Base-by-base conservation (phyloP, 2,797 vertebrate species). In the Tokudaia muenninki region DNA sequence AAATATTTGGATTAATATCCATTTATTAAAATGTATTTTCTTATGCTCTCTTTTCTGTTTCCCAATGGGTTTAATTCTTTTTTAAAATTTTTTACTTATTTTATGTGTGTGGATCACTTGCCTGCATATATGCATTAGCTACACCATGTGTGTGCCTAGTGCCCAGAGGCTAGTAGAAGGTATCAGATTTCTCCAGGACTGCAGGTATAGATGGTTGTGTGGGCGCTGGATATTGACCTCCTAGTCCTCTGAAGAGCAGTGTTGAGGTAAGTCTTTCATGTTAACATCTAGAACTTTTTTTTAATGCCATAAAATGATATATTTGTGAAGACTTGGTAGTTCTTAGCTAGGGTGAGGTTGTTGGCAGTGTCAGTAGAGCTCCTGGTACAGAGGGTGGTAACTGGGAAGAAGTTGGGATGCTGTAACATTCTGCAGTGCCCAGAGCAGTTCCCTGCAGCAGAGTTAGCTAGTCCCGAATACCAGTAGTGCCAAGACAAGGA, bases 21-120 rank as follows among this genome's bases (percentile, higher is more conserved):
- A 63, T 93, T 94, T 78, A 47, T 55, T 78, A 67, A 89, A 88
- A 92, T 59, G 74, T 93, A 29, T 86, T 96, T 97, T 95, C 21
- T 95, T 84, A 59, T 17, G 7, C 6, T 61, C 4, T 90, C 10
- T 91, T 92, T 94, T 91, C 90, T 94, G 57, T 90, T 92, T 61
- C 44, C 37, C 26, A 11, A 47, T 34, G 44, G 92, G 24, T 74
- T 80, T 94, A 87, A 44, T 75, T 81, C 9, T 91, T 86, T 22
- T 67, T 50, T 21, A 3, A 67, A 86, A 6, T 3, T 50, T 67
- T 86, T 50, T 31, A 70, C 67, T 50, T 83, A 47, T 21, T 67
- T 86, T 67, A 50, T 50, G 29, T 67, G 82, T n/a, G 22, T n/a
- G 11, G 29, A 34, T 50, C 29, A 24, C 22, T n/a, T 70, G 31